A percentile compares a stretch with the other conserved stretches of the same genome.
Conservation (phyloP, 2,797 vertebrate genomes). For the Pseudochaenichthys georgianus region DNA sequence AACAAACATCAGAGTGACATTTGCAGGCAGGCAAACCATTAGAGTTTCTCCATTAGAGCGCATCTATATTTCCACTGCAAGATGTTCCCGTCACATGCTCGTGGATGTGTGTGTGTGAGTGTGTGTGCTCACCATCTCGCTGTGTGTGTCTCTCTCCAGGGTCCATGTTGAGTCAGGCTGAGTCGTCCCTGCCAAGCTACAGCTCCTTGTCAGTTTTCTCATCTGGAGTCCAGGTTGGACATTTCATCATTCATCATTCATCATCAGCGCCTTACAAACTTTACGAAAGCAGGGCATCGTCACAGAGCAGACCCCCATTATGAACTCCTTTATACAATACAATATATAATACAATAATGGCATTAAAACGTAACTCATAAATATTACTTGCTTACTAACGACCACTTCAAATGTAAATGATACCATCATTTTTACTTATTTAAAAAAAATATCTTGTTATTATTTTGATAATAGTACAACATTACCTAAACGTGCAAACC, state of each 20-base stretch:
- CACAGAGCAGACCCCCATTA: constrained; percentile 9
- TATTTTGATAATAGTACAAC: neutral
- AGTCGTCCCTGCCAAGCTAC: constrained; percentile 88
- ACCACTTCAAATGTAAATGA: too few relatives aligned
- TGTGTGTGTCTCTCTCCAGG: constrained; percentile 74
- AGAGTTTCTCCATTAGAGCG: constrained; percentile 53
- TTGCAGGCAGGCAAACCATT: constrained; percentile 44
- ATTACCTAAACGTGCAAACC: neutral
- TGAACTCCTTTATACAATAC: neutral
- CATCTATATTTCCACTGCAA: constrained; percentile 58
- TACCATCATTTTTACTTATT: too few relatives aligned
- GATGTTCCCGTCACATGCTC: constrained; percentile 25
- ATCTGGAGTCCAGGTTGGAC: constrained; percentile 83
- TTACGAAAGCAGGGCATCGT: constrained; percentile 28
- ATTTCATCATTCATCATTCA: constrained; percentile 62
- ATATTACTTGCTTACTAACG: neutral
- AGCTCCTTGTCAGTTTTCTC: constrained; percentile 86
- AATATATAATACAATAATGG: neutral
- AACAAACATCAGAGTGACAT: constrained; percentile 37
- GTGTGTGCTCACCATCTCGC: constrained; percentile 5
- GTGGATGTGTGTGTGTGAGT: constrained; percentile 19
- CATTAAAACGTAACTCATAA: neutral
- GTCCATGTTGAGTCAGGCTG: constrained; percentile 87
- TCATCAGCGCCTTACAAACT: constrained; percentile 60
- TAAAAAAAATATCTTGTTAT: too few relatives aligned